Conservation (phyloP, 2,113 vertebrate species). For the Ophiodon elongatus region DNA sequence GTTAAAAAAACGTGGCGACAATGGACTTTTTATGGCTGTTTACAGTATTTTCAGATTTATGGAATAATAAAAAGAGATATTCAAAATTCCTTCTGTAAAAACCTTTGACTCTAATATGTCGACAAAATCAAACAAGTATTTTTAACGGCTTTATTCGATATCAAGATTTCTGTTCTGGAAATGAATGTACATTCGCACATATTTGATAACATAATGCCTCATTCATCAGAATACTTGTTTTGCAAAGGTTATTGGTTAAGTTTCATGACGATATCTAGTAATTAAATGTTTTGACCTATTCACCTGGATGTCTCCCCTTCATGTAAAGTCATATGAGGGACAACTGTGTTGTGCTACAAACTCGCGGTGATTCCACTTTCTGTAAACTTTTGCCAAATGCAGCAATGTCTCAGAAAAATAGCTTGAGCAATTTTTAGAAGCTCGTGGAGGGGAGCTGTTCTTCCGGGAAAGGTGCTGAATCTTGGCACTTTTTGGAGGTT, state of each 20-base stretch:
- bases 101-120: not conserved
- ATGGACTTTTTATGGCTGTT: not conserved
- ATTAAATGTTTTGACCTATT: not conserved
- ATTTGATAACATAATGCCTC: not conserved
- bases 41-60: not conserved
- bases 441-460: constrained; percentile 69
- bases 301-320: not conserved
- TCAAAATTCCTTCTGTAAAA: not conserved
- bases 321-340: not conserved
- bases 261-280: not conserved
- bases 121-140: not conserved
- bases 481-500: not conserved
- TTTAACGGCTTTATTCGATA: not conserved
- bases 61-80: not conserved
- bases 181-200: not conserved
- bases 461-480: constrained; percentile 71
- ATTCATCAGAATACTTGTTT: too few relatives aligned
- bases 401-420: not conserved
- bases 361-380: not conserved
- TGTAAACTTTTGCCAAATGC: not conserved
- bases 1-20: not conserved
- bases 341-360: not conserved
- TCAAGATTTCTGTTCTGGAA: not conserved
- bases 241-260: too few relatives aligned
- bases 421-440: not conserved